Base-by-base conservation (phyloP, 2,113 vertebrate genomes). In the Limanda limanda region DNA sequence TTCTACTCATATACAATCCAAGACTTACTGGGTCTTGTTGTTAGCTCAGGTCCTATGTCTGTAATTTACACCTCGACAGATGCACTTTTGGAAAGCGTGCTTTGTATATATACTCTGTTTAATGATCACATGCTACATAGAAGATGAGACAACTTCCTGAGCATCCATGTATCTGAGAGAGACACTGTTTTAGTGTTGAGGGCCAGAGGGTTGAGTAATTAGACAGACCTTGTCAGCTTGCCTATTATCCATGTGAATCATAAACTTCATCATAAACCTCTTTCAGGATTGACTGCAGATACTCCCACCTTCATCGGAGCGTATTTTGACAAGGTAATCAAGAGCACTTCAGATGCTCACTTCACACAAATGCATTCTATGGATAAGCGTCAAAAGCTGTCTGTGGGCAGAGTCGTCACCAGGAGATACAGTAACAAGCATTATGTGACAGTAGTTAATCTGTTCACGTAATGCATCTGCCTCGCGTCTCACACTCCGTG, bases 131-230 rank as follows among this genome's bases (percentile, higher is more conserved):
- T 54, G 24, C 7, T 59, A 54, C 73, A n/a, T 42, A 51, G 71
- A 79, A 68, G 51, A 85, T 78, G 62, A 40, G 70, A 78, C 20
- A 68, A 61, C 65, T 86, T 59, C 47, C 12, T 54, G 76, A 76
- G 70, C 60, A 37, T 78, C 25, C 54, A 59, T 31, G 7, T 24
- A 73, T 68, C 62, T 54, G 69, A 21, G 68, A 85, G 75, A 81
- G 47, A 55, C 66, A 45, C 69, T 57, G 74, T 40, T 78, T 48
- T 67, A 72, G 55, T 20, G 78, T 71, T 82, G 56, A 58, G 81
- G 73, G 81, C 70, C 81, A 82, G 57, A 75, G 76, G 78, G 59
- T 86, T 55, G 40, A 54, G 65, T 86, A 79, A 90, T 91, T 88
- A 90, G 72, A 88, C 70, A 78, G 81, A 85, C 69, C 82, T 69